Percentiles rank a stretch among this genome's conserved stretches.
Evolutionary conservation across 2,888 invertebrate genomes (phyloP).

Genomic region (Cataglyphis rosenhaueri): DNA sequence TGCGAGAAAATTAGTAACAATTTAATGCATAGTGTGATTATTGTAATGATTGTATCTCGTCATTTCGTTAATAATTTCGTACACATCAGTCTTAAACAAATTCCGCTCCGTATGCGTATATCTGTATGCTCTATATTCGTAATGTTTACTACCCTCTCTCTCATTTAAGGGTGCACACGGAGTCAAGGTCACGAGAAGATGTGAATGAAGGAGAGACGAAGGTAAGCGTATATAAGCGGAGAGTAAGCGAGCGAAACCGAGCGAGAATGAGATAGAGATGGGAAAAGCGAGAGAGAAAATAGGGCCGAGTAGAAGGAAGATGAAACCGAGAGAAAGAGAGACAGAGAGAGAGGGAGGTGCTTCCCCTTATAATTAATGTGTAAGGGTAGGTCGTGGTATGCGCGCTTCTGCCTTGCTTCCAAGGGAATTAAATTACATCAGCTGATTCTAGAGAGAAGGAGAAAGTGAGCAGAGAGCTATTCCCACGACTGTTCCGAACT

Average conservation of each 20-base stretch:
- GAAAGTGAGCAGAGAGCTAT: slow-evolving; percentile 67
- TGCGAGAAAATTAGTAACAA: neutral
- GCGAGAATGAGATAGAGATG: slow-evolving; percentile 72
- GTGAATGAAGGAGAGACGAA: slow-evolving; percentile 77
- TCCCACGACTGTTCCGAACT: slow-evolving; percentile 72
- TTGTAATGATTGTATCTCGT: neutral
- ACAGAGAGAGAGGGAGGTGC: slow-evolving; percentile 67
- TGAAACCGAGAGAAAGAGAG: slow-evolving; percentile 59
- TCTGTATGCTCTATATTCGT: slow-evolving; percentile 73
- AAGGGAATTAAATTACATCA: slow-evolving; percentile 83
- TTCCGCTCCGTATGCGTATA: slow-evolving; percentile 21
- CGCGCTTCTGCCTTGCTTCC: slow-evolving; percentile 71
- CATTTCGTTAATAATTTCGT: neutral
- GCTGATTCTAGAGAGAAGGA: slow-evolving; percentile 77
- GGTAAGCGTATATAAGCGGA: slow-evolving; percentile 61
- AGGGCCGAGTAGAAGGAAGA: slow-evolving; percentile 70
- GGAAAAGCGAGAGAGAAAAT: slow-evolving; percentile 75
- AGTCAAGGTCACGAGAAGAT: slow-evolving; percentile 75
- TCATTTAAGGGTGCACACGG: slow-evolving; percentile 77
- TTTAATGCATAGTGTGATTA: neutral
- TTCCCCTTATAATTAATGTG: slow-evolving; percentile 85
- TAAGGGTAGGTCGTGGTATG: slow-evolving; percentile 84
- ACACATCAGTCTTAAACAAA: slow-evolving; percentile 53
- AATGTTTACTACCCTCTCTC: slow-evolving; percentile 74
- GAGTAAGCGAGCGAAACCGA: slow-evolving; percentile 53